Conservation (phyloP, 2,888 invertebrate genomes). For the Rhorus exstirpatorius region DNA sequence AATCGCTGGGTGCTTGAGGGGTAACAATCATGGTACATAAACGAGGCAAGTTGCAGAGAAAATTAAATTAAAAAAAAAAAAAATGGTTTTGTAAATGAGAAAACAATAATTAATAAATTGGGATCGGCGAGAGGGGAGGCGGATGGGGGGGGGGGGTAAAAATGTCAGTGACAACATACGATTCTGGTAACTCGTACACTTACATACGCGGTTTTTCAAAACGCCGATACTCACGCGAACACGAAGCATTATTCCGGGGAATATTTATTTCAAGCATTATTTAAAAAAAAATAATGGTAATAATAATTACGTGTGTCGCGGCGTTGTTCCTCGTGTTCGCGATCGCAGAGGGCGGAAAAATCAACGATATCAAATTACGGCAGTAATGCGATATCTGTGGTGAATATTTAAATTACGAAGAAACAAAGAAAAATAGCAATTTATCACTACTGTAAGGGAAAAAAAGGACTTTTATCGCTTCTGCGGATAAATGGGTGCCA, state of each 20-base stretch:
- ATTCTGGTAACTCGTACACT: slow-evolving; percentile 79
- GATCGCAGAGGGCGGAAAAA: slow-evolving; percentile 30
- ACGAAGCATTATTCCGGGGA: slow-evolving; percentile 10
- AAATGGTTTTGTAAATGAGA: not conserved
- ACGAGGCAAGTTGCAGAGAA: slow-evolving; percentile 7
- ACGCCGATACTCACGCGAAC: slow-evolving; percentile 22
- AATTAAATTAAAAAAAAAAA: not conserved
- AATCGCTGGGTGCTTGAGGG: slow-evolving; percentile 41
- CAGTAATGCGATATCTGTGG: slow-evolving; percentile 47
- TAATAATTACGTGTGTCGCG: not conserved
- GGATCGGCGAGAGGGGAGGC: not conserved
- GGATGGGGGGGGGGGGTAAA: slow-evolving; percentile 26
- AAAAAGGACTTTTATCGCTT: slow-evolving; percentile 5
- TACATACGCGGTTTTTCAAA: slow-evolving; percentile 71
- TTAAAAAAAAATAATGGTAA: not conserved
- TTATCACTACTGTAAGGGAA: slow-evolving; percentile 26
- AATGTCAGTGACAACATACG: slow-evolving; percentile 62
- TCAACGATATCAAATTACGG: slow-evolving; percentile 25
- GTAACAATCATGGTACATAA: slow-evolving; percentile 44
- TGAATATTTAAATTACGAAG: slow-evolving; percentile 25
- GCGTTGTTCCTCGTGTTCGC: slow-evolving; percentile 8
- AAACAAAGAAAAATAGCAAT: slow-evolving; percentile 28
- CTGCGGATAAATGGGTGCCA: slow-evolving; percentile 20
- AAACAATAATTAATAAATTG: slow-evolving; percentile 23
- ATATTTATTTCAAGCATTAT: not conserved